Percentiles rank a stretch among this genome's conserved stretches.
Evolutionary conservation across 2,113 vertebrate species (phyloP).

Genomic region (Charadrius vociferus): DNA sequence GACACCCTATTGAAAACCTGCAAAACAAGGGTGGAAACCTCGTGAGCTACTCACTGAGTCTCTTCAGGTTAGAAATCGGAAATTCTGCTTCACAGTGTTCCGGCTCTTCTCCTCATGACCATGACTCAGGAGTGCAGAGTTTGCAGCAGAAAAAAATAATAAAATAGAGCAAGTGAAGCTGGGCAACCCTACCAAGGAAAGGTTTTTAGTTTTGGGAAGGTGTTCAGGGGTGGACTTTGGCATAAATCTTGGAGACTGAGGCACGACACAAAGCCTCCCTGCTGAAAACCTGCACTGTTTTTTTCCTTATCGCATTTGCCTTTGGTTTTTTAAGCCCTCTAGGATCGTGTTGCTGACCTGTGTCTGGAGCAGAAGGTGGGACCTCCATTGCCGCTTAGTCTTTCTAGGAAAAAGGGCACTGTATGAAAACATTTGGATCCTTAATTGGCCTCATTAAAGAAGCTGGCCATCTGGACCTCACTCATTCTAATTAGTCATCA

Average conservation of each 20-base stretch:
- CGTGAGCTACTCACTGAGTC: neutral
- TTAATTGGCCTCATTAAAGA: constrained; percentile 51
- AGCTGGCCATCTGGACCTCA: constrained; percentile 11
- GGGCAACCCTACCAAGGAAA: neutral
- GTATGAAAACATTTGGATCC: neutral
- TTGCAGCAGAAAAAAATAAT: neutral
- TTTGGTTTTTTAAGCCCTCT: neutral
- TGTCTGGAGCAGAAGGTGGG: neutral
- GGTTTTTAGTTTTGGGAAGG: neutral
- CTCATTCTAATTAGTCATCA: constrained; percentile 58
- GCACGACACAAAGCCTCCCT: neutral
- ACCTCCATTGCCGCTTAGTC: neutral
- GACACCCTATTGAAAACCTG: constrained; percentile 54
- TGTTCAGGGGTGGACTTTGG: neutral
- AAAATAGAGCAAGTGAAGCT: neutral
- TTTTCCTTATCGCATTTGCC: neutral
- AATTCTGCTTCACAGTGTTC: constrained; percentile 29
- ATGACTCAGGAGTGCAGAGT: constrained; percentile 34
- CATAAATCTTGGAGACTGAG: neutral
- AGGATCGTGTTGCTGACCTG: neutral
- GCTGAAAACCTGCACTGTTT: neutral
- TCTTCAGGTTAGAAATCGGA: constrained; percentile 49
- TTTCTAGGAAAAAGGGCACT: constrained; percentile 53
- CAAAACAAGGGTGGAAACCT: constrained; percentile 70
- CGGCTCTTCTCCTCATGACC: constrained; percentile 28